These are phyloP conservation scores for Axinella damicornis DNA, from an alignment of 37 sponge, comb jelly and placozoan species.

Conservation along the genomic window DNA sequence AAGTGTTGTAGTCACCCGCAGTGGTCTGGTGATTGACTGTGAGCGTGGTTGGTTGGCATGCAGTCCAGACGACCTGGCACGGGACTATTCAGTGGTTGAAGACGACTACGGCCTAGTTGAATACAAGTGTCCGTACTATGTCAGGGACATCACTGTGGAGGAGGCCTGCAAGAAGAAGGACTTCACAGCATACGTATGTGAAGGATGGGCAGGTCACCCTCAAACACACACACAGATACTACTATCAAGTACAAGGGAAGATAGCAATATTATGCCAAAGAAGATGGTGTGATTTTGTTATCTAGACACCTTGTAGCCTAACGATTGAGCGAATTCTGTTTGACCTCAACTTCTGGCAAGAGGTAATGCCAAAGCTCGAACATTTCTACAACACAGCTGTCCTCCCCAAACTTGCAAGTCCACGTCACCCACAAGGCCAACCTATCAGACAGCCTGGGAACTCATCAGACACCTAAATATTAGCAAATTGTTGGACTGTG, in stretches of 20 bases:
- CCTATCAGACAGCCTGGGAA: no score
- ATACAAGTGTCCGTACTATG: constrained; percentile 20
- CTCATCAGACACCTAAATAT: no score
- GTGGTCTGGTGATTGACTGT: constrained; percentile 18
- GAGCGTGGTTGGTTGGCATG: constrained; percentile 3
- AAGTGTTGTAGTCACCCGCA: neutral
- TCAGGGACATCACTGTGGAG: neutral
- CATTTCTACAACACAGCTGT: constrained; percentile 10
- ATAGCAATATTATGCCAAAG: constrained; percentile 35
- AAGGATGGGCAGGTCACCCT: no score
- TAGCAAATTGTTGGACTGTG: constrained; percentile 5
- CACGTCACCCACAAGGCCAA: no score
- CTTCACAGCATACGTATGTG: no score
- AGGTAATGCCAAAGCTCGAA: no score
- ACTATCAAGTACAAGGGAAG: constrained; percentile 54
- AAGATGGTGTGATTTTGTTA: constrained; percentile 54
- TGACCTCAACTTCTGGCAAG: neutral
- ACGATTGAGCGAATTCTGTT: constrained; percentile 32
- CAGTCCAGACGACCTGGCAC: constrained; percentile 32
- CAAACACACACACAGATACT: constrained; percentile 22
- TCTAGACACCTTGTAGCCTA: constrained; percentile 24
- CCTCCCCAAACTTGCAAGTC: constrained; percentile 6
- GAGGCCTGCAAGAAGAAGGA: no score
- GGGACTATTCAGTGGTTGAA: neutral
- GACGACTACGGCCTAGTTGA: constrained; percentile 22